A percentile compares a stretch with the other conserved stretches of the same genome.
Conservation (phyloP, 2,888 invertebrate species). For the Molanna angustata region DNA sequence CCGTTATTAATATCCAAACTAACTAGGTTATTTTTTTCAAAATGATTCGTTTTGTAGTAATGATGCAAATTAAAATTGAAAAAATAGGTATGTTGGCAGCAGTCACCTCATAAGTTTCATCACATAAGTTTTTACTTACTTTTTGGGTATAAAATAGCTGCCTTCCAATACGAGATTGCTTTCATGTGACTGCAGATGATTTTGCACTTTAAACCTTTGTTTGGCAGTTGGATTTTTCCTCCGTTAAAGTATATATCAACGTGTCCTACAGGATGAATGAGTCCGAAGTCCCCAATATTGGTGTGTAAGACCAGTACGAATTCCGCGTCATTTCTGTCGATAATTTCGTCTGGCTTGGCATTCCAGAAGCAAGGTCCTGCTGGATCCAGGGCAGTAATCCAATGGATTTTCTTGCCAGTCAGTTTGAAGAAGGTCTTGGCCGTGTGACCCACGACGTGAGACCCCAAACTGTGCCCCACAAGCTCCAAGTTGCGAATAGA, state of each 20-base stretch:
- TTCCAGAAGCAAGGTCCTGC: slow-evolving; percentile 20
- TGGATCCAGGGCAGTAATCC: slow-evolving; percentile 19
- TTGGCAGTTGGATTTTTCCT: slow-evolving; percentile 13
- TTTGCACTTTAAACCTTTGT: slow-evolving; percentile 1
- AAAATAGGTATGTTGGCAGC: too few relatives aligned
- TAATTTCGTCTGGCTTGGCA: not conserved
- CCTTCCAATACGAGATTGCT: slow-evolving; percentile 16
- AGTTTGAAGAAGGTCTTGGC: slow-evolving; percentile 13
- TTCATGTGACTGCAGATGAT: slow-evolving; percentile 19
- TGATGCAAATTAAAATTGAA: too few relatives aligned
- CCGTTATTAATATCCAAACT: too few relatives aligned
- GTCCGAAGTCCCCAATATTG: slow-evolving; percentile 16
- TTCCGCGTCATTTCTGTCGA: slow-evolving; percentile 14
- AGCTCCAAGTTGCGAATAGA: slow-evolving; percentile 5
- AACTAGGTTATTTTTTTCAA: too few relatives aligned
- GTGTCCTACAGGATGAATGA: slow-evolving; percentile 15
- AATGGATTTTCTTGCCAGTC: slow-evolving; percentile 7
- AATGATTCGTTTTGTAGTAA: too few relatives aligned
- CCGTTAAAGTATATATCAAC: slow-evolving; percentile 24
- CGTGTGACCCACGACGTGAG: slow-evolving; percentile 11
- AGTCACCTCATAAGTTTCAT: too few relatives aligned
- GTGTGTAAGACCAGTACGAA: slow-evolving; percentile 22
- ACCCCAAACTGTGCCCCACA: slow-evolving; percentile 19
- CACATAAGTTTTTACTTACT: slow-evolving; percentile 1
- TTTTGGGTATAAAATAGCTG: slow-evolving; percentile 11